Evolutionary conservation across 2,888 invertebrate genomes (phyloP).

Genomic region (Tenthredo livida): DNA sequence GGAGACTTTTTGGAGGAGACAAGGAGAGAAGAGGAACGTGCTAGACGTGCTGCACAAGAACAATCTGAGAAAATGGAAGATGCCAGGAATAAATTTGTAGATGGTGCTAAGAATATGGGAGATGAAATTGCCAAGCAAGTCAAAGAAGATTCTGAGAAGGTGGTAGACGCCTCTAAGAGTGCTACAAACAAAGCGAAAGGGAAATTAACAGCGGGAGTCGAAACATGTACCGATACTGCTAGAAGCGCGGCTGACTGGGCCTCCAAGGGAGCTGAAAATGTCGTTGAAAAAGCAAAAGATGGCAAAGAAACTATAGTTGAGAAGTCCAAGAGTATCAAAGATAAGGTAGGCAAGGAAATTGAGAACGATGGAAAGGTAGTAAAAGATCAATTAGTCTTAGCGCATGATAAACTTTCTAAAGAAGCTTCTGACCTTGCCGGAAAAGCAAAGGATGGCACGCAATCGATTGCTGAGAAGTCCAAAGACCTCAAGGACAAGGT

Average conservation of each 20-base stretch:
- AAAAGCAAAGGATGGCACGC: slow-evolving; percentile 54
- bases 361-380: slow-evolving; percentile 72
- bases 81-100: slow-evolving; percentile 46
- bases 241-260: slow-evolving; percentile 80
- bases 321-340: slow-evolving; percentile 56
- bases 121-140: slow-evolving; percentile 60
- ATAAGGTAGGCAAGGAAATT: slow-evolving; percentile 56
- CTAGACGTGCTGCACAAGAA: slow-evolving; percentile 68
- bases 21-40: slow-evolving; percentile 64
- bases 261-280: slow-evolving; percentile 79
- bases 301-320: slow-evolving; percentile 72
- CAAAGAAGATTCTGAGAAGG: slow-evolving; percentile 62
- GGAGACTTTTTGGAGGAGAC: slow-evolving; percentile 63
- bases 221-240: slow-evolving; percentile 14
- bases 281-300: slow-evolving; percentile 79
- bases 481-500: slow-evolving; percentile 57
- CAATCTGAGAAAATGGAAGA: slow-evolving; percentile 57
- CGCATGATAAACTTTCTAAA: slow-evolving; percentile 55
- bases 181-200: slow-evolving; percentile 71
- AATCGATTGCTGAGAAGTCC: slow-evolving; percentile 66
- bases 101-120: slow-evolving; percentile 61
- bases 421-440: slow-evolving; percentile 57
- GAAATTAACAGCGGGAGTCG: slow-evolving; percentile 54
- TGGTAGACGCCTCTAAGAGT: slow-evolving; percentile 70
- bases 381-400: slow-evolving; percentile 58